A percentile compares a stretch with the other conserved stretches of the same genome.
Evolutionary conservation across 2,797 vertebrate species (phyloP).

Genomic region (Tympanoctomys barrerae): DNA sequence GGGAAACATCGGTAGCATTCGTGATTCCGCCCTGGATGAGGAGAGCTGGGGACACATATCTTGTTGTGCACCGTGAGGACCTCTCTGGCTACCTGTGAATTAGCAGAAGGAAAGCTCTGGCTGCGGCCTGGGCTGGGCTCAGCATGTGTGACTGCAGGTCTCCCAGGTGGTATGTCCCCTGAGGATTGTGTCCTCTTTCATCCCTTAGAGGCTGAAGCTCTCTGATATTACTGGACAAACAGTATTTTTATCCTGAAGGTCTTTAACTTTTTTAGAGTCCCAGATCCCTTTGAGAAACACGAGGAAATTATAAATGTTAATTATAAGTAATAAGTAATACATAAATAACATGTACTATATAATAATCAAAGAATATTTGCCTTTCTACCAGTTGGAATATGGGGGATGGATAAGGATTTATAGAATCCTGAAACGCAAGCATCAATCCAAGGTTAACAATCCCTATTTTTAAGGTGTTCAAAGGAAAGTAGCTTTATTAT

Average conservation of each 20-base stretch:
- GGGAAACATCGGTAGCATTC: background rate
- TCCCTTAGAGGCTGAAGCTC: background rate
- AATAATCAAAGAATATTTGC: background rate
- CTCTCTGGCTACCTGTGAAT: slow-evolving; percentile 24
- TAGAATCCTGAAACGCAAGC: background rate
- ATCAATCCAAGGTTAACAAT: slow-evolving; percentile 17
- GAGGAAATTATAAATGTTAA: background rate
- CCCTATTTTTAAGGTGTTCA: background rate
- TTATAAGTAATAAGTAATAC: no score
- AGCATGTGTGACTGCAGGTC: background rate
- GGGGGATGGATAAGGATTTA: background rate
- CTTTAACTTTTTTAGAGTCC: background rate
- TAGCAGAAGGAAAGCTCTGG: background rate
- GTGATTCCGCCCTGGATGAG: background rate
- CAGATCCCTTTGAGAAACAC: background rate
- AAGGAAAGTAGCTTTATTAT: background rate
- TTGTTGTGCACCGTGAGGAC: background rate
- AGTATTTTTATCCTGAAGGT: background rate
- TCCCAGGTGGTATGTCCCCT: background rate
- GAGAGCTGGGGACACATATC: background rate
- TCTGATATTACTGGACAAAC: slow-evolving; percentile 14
- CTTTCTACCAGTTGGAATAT: background rate
- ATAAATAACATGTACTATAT: no score
- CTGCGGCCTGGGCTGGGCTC: background rate
- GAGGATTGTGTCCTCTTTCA: background rate